Percentiles rank a stretch among this genome's conserved stretches.
Conservation (phyloP, 2,888 invertebrate species). For the Eulithis testata region DNA sequence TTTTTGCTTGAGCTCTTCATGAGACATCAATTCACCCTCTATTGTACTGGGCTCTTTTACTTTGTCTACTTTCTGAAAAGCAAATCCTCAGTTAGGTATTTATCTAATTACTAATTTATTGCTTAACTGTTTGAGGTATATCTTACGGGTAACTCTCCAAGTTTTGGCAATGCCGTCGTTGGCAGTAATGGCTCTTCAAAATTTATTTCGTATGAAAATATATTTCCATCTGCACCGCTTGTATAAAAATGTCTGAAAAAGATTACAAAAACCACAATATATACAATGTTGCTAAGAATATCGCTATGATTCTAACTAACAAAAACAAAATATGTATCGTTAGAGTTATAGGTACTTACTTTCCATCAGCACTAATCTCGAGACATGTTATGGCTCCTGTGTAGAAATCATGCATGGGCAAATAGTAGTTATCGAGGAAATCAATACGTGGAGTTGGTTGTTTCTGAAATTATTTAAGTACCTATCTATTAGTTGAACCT, state of each 20-base stretch:
- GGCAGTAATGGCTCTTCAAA: conserved; percentile 66
- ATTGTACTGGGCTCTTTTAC: conserved; percentile 67
- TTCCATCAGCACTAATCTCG: conserved; percentile 85
- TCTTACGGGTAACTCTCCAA: conserved; percentile 56
- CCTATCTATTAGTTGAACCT: no score
- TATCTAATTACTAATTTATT: no score
- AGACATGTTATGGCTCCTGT: conserved; percentile 88
- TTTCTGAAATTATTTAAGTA: conserved; percentile 45
- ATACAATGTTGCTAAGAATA: neutral
- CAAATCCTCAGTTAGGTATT: neutral
- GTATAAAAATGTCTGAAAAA: conserved; percentile 78
- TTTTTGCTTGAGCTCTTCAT: conserved; percentile 88
- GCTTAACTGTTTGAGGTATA: neutral
- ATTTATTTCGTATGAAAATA: conserved; percentile 88
- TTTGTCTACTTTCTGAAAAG: conserved; percentile 53
- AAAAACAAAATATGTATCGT: neutral
- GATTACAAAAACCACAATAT: neutral
- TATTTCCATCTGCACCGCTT: conserved; percentile 90
- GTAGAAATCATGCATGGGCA: conserved; percentile 90
- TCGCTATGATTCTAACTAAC: neutral
- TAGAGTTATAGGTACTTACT: conserved; percentile 53
- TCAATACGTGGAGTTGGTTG: conserved; percentile 76
- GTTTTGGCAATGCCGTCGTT: conserved; percentile 33
- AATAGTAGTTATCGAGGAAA: conserved; percentile 85
- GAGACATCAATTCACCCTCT: conserved; percentile 76